Conservation (phyloP, 2,797 vertebrate species). For the Micromesistius poutassou region DNA sequence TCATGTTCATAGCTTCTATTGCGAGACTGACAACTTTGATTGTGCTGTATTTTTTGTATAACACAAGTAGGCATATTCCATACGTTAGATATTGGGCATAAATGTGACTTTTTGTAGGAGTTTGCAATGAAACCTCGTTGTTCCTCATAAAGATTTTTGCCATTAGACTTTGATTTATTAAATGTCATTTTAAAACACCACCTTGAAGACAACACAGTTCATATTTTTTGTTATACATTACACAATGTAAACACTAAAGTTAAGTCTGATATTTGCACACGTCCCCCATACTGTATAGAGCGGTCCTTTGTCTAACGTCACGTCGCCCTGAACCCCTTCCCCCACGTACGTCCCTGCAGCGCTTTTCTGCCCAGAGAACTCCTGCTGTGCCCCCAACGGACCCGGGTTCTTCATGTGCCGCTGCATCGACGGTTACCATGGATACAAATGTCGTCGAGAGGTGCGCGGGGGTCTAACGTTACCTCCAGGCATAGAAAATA, state of each 20-base stretch:
- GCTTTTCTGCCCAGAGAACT: conserved; percentile 82
- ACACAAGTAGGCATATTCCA: neutral
- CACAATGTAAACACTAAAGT: neutral
- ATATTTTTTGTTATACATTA: neutral
- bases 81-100: neutral
- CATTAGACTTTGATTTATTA: neutral
- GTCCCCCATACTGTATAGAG: neutral
- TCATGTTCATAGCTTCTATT: neutral
- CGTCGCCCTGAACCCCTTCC: neutral
- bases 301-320: neutral
- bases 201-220: neutral
- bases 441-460: conserved; percentile 92
- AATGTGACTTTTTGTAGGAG: neutral
- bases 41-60: neutral
- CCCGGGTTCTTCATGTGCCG: conserved; percentile 81
- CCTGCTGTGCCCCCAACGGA: conserved; percentile 78
- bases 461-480: conserved; percentile 56
- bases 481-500: too few species aligned
- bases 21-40: neutral
- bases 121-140: neutral
- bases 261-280: neutral
- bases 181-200: neutral
- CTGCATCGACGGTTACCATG: conserved; percentile 73
- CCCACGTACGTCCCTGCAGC: conserved; percentile 59
- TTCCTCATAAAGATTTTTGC: neutral